Evolutionary conservation across 2,797 vertebrate species (phyloP).

Genomic region (Sebastiscus albofasciatus): DNA sequence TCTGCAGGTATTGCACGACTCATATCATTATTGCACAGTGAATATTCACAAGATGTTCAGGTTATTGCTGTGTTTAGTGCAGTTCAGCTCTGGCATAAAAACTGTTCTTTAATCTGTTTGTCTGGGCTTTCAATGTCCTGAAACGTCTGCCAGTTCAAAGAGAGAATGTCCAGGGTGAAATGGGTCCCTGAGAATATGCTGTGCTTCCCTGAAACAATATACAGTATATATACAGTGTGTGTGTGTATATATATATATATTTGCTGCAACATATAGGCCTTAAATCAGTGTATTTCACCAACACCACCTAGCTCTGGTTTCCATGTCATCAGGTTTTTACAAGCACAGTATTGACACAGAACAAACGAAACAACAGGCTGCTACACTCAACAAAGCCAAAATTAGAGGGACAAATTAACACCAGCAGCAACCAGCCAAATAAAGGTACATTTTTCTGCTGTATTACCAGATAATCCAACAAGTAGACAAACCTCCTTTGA

Average conservation of each 20-base stretch:
- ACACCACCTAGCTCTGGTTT: not conserved
- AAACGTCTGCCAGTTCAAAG: too few relatives aligned
- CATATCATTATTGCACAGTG: too few relatives aligned
- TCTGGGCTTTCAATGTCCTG: too few relatives aligned
- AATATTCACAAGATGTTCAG: too few relatives aligned
- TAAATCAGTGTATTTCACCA: not conserved
- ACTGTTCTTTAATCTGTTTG: too few relatives aligned
- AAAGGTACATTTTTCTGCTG: not conserved
- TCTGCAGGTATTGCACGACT: too few relatives aligned
- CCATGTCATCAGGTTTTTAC: not conserved
- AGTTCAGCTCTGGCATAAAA: too few relatives aligned
- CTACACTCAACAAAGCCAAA: not conserved
- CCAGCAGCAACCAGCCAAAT: not conserved
- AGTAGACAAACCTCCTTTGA: conserved; percentile 11
- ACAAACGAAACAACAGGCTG: not conserved
- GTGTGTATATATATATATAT: not conserved
- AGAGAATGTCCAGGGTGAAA: too few relatives aligned
- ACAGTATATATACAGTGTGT: too few relatives aligned
- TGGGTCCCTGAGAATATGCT: too few relatives aligned
- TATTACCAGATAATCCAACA: conserved; percentile 2
- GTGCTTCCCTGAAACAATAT: too few relatives aligned
- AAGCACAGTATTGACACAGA: not conserved
- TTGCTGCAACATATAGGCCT: not conserved
- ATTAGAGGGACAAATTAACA: conserved; percentile 2
- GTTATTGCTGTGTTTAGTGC: too few relatives aligned